These are phyloP conservation scores for Vanessa tameamea DNA, from an alignment of 1,140 invertebrate genomes.

Conservation along the genomic window DNA sequence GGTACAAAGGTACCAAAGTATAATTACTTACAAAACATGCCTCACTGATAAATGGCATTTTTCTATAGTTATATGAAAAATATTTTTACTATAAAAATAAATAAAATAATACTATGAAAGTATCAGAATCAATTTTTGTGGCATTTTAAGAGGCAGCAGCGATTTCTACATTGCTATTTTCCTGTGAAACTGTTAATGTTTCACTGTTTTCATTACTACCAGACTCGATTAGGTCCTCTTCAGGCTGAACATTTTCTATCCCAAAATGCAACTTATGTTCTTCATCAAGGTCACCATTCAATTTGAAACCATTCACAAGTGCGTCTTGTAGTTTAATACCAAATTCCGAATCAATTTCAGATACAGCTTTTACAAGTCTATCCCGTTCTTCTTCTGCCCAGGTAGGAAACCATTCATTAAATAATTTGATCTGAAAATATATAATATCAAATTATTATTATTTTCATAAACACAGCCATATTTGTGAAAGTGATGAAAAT, in stretches of 20 bases:
- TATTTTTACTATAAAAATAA: slow-evolving; percentile 30
- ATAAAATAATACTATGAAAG: slow-evolving; percentile 30
- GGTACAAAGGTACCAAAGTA: slow-evolving; percentile 24
- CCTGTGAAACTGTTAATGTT: slow-evolving; percentile 42
- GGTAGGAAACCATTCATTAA: slow-evolving; percentile 91
- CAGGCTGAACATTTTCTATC: slow-evolving; percentile 28
- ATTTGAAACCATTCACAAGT: slow-evolving; percentile 59
- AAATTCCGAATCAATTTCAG: slow-evolving; percentile 86
- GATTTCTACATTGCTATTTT: slow-evolving; percentile 64
- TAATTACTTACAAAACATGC: slow-evolving; percentile 3
- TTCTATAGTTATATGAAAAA: slow-evolving; percentile 14
- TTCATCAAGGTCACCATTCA: slow-evolving; percentile 59
- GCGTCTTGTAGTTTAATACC: slow-evolving; percentile 85
- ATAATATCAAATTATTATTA: background rate
- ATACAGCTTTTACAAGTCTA: slow-evolving; percentile 84
- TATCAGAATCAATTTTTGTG: slow-evolving; percentile 18
- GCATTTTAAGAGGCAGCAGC: slow-evolving; percentile 64
- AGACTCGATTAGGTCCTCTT: slow-evolving; percentile 29
- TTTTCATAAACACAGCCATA: too few relatives aligned
- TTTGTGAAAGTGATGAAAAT: too few relatives aligned
- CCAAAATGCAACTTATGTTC: slow-evolving; percentile 11
- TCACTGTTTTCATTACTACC: slow-evolving; percentile 37
- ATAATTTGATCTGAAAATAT: slow-evolving; percentile 86
- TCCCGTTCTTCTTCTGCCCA: slow-evolving; percentile 90
- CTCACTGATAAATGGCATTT: background rate